Base-by-base conservation (phyloP, 2,797 vertebrate species). In the Lateolabrax maculatus region DNA sequence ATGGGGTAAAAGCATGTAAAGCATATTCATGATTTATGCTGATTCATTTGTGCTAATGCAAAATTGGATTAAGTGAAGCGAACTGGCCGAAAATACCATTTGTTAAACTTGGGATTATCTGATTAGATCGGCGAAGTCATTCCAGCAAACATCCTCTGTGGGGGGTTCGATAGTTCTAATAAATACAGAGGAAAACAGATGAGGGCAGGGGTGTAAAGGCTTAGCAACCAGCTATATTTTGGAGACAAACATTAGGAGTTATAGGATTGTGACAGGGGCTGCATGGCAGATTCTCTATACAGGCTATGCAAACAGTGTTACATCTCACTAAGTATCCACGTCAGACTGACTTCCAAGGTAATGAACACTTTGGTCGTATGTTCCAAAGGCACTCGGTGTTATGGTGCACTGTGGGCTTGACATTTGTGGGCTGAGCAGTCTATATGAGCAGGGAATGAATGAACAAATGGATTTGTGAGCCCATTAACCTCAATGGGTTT, bases 151-250 rank as follows among this genome's bases (percentile, higher is more conserved):
- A 76, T 68, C 46, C 48, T 52, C 21, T 41, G 39, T 41, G 44
- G 23, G 36, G 55, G 46, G 44, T 16, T 37, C 13, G 23, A 68
- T 64, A 44, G 41, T 10, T 83, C 23, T 37, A 58, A 58, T 76
- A 63, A 75, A 84, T 79, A 77, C 74, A 49, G 13, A 49, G 37
- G 44, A 27, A 77, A 67, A 79, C 56, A 56, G 65, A 84, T 58
- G 72, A 75, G 39, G 63, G 64, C 60, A 18, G 72, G 49, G 29
- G 58, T 52, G 46, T 15, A 23, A 66, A 75, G 57, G 53, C 86
- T 71, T 81, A 86, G 86, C 88, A 89, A 87, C 85, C 65, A 11
- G 4, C 16, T 72, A 51, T 89, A 80, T 88, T 88, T 79, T 85
- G 77, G 73, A 87, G 73, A 86, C 67, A 84, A 87, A 87, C 87